Percentiles rank a stretch among this genome's conserved stretches.
Conservation (phyloP, 2,113 vertebrate species). For the Columba livia region DNA sequence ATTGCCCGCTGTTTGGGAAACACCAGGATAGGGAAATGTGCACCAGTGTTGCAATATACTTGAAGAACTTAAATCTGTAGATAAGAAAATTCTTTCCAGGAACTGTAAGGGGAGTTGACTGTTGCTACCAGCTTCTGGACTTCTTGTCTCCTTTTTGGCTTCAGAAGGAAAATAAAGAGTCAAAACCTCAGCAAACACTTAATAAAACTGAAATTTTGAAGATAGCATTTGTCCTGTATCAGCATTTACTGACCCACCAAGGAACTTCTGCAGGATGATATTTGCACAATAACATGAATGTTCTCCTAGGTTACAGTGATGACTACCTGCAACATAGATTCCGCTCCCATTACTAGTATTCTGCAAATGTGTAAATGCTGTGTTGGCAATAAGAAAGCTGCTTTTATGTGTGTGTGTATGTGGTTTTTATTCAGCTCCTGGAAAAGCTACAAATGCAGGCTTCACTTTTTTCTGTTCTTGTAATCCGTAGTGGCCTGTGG, state of each 20-base stretch:
- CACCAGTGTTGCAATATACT: neutral
- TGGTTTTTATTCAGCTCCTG: neutral
- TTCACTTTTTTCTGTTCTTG: neutral
- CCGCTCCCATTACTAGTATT: neutral
- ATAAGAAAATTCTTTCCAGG: slow-evolving; percentile 57
- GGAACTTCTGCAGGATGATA: neutral
- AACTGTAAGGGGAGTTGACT: neutral
- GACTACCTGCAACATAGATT: neutral
- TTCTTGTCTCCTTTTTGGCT: neutral
- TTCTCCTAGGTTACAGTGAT: neutral
- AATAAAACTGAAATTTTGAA: neutral
- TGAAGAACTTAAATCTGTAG: slow-evolving; percentile 22
- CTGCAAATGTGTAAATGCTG: neutral
- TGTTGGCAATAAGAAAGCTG: neutral
- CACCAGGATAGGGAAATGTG: neutral
- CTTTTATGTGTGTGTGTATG: neutral
- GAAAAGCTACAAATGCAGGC: neutral
- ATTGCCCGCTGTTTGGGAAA: neutral
- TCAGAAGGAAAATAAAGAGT: neutral
- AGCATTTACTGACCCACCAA: neutral
- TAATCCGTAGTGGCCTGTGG: neutral
- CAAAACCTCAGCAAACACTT: neutral
- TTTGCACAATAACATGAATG: neutral
- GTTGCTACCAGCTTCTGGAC: neutral
- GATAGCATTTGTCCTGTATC: neutral